Conservation (phyloP, 2,797 vertebrate genomes). For the Gallinago stenura region DNA sequence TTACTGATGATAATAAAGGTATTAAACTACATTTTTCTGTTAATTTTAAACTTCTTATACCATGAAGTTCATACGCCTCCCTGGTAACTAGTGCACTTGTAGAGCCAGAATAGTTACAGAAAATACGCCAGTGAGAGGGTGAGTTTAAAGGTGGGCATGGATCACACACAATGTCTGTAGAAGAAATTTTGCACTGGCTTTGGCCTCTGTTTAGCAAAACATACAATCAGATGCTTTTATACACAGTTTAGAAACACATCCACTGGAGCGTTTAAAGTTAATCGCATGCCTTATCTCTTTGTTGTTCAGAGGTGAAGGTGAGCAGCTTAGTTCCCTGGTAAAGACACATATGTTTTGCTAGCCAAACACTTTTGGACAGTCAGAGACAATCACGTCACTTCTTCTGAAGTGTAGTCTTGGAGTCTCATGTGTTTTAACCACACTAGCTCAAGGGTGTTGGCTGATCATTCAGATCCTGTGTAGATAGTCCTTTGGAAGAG, state of each 20-base stretch:
- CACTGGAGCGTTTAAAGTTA: not conserved
- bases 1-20: not conserved
- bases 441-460: not conserved
- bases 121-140: not conserved
- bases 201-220: not conserved
- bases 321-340: not conserved
- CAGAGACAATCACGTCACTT: not conserved
- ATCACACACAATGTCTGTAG: not conserved
- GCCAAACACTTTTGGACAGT: not conserved
- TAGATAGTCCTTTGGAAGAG: not conserved
- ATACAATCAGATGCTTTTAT: not conserved
- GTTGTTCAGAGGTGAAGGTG: not conserved
- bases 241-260: not conserved
- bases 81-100: not conserved
- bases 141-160: not conserved
- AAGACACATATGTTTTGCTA: not conserved
- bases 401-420: accelerated
- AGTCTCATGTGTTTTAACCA: not conserved
- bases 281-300: not conserved
- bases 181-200: not conserved
- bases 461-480: not conserved
- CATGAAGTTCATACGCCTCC: not conserved
- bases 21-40: not conserved
- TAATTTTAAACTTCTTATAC: not conserved
- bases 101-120: not conserved